Percentiles rank a stretch among this genome's conserved stretches.
phyloP scores from a whole-genome alignment of 2,113 vertebrate species.

The Scatophagus argus region DNA sequence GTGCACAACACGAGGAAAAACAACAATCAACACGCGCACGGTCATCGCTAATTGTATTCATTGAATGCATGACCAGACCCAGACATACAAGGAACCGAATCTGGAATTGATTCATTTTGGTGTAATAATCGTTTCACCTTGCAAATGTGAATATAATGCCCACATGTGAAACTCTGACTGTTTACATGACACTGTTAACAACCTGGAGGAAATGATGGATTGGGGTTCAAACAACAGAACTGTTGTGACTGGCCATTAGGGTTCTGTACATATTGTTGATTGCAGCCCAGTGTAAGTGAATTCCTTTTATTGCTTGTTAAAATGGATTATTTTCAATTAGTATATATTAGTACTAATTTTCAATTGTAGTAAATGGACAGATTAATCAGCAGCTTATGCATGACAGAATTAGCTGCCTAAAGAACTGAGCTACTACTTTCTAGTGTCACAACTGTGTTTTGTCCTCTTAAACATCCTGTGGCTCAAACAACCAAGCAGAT shows the following conservation, averaged over 20 bases:
- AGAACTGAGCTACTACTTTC: not conserved
- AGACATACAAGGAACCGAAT: not conserved
- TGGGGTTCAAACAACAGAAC: not conserved
- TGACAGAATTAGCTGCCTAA: not conserved
- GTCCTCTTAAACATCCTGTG: not conserved
- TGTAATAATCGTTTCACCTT: not conserved
- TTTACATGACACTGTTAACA: not conserved
- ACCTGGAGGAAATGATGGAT: not conserved
- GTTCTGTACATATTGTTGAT: not conserved
- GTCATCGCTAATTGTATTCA: not conserved
- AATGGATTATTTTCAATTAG: no score
- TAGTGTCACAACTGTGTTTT: not conserved
- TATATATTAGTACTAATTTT: no score
- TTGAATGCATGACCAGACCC: slow-evolving; percentile 5
- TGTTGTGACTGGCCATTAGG: not conserved
- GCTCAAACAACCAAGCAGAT: not conserved
- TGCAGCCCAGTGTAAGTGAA: not conserved
- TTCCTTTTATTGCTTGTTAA: not conserved
- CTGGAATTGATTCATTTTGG: slow-evolving; percentile 8
- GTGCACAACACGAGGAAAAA: not conserved
- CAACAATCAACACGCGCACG: not conserved
- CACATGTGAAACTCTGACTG: slow-evolving; percentile 5
- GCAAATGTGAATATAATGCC: slow-evolving; percentile 24
- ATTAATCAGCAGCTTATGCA: not conserved
- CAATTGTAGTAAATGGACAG: not conserved